These are phyloP conservation scores for Petrocephalus microphthalmus DNA, from an alignment of 2,113 vertebrate species.

Conservation along the genomic window DNA sequence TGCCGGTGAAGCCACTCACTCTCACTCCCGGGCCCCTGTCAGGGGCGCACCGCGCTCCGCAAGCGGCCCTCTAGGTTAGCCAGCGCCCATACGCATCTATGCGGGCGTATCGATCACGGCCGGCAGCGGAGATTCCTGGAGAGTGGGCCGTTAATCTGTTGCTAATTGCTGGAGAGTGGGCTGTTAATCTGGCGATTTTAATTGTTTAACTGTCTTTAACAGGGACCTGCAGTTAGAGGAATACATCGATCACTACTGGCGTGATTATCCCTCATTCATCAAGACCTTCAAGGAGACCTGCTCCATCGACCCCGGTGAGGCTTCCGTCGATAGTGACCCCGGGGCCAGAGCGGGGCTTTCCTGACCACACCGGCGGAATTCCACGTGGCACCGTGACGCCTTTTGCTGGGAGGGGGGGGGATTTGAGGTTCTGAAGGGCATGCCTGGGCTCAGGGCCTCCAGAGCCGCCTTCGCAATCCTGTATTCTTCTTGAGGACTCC, in stretches of 20 bases:
- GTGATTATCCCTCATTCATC: slow-evolving; percentile 84
- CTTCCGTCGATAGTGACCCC: slow-evolving; percentile 16
- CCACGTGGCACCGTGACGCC: background rate
- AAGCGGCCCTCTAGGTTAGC: background rate
- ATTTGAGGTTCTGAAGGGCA: background rate
- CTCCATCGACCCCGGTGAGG: slow-evolving; percentile 77
- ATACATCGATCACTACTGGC: slow-evolving; percentile 89
- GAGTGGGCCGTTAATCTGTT: background rate
- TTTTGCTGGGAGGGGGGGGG: background rate
- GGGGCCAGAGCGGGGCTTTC: background rate
- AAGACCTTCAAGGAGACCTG: slow-evolving; percentile 73
- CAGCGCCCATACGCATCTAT: background rate
- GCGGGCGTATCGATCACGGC: background rate
- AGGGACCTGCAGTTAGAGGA: slow-evolving; percentile 85
- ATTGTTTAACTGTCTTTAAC: slow-evolving; percentile 39
- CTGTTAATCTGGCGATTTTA: slow-evolving; percentile 6
- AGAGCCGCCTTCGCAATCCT: background rate
- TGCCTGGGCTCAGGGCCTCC: background rate
- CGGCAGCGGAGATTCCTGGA: background rate
- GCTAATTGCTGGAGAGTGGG: background rate
- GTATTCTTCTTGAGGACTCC: background rate
- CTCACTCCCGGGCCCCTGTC: background rate
- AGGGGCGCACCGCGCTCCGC: background rate
- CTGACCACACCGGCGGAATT: slow-evolving; percentile 22
- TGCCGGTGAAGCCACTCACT: background rate